Conservation (phyloP, 2,113 vertebrate genomes). For the Mus spicilegus region DNA sequence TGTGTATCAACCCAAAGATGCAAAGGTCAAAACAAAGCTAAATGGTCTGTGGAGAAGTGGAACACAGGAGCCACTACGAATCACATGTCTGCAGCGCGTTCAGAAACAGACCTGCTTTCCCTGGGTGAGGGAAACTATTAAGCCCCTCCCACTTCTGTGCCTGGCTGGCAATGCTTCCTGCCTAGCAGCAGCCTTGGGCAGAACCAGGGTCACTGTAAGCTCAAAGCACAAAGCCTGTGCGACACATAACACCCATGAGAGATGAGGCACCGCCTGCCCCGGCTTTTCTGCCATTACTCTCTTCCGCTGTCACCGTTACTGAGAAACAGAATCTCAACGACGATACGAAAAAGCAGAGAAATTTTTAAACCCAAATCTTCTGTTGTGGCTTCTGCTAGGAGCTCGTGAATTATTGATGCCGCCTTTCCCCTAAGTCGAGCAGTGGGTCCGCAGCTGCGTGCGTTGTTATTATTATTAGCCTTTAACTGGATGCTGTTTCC, state of each 20-base stretch:
- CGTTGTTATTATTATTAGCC: not conserved
- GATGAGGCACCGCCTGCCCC: not conserved
- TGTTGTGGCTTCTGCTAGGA: not conserved
- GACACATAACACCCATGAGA: not conserved
- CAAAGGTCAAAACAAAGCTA: not conserved
- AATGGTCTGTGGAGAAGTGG: not conserved
- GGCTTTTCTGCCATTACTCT: not conserved
- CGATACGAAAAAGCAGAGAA: not conserved
- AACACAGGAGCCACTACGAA: rapidly evolving
- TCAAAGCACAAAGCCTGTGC: too few relatives aligned
- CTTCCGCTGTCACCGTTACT: not conserved
- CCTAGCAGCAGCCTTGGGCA: not conserved
- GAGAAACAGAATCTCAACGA: not conserved
- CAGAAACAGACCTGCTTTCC: not conserved
- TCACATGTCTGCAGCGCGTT: rapidly evolving
- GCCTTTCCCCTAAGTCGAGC: not conserved
- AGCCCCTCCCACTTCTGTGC: not conserved
- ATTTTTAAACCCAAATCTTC: not conserved
- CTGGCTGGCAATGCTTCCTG: not conserved
- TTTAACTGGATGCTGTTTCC: not conserved
- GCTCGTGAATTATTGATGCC: conserved; percentile 18
- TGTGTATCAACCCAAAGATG: not conserved
- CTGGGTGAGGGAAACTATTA: not conserved
- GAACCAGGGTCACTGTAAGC: not conserved
- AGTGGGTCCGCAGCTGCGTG: not conserved